Conservation (phyloP, 2,888 invertebrate genomes). For the Orthonevra nobilis region DNA sequence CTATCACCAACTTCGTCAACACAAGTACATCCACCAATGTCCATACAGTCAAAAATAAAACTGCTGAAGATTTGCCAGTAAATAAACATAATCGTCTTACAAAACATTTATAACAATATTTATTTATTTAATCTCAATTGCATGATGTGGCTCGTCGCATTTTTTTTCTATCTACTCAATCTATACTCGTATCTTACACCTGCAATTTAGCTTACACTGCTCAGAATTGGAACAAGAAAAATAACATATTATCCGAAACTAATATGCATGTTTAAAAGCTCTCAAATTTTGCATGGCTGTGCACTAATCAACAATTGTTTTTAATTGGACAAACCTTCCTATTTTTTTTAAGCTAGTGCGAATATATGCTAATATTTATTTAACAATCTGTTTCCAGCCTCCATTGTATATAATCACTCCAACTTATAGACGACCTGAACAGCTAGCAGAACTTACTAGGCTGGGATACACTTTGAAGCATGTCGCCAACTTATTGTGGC, state of each 20-base stretch:
- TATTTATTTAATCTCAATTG: conserved; percentile 13
- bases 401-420: conserved; percentile 87
- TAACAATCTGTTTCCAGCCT: conserved; percentile 75
- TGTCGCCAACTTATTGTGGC: conserved; percentile 86
- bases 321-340: neutral
- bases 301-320: conserved; percentile 35
- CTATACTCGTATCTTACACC: neutral
- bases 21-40: conserved; percentile 65
- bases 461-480: conserved; percentile 86
- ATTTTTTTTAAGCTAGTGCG: neutral
- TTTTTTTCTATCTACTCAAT: neutral
- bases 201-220: conserved; percentile 20
- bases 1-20: conserved; percentile 67
- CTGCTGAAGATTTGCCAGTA: conserved; percentile 62
- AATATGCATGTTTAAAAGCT: too few species aligned
- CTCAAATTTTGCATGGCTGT: conserved; percentile 31
- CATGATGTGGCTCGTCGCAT: conserved; percentile 25
- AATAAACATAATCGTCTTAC: conserved; percentile 51
- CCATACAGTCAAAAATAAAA: conserved; percentile 64
- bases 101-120: conserved; percentile 12
- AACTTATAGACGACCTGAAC: conserved; percentile 87
- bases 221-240: conserved; percentile 2
- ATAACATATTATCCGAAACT: too few species aligned
- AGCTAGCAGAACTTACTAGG: conserved; percentile 89
- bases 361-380: neutral